Evolutionary conservation across 2,888 invertebrate species (phyloP), one percentile per base, ranked within the genome.

Genomic region (Diadegma fenestrale): DNA sequence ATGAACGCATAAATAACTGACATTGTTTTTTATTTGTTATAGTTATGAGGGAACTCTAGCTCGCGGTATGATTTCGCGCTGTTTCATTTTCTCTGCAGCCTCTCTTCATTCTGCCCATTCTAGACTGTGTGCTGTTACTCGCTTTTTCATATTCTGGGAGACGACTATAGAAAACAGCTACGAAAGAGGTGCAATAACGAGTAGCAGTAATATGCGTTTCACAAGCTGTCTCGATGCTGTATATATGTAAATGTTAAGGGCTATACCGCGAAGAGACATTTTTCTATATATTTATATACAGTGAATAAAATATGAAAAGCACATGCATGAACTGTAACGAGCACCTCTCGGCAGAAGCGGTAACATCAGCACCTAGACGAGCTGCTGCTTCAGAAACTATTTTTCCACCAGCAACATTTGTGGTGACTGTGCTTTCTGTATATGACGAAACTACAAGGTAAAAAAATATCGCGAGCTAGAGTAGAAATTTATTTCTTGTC

Each of bases 141-240:
- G 37, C 41, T 77, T 83, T 81, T 81, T 80, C 77, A 73, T 81
- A 85, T 81, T 30, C 26, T 75, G 37, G 22, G 30, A 72, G 61
- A 75, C 72, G 48, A 73, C 48, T 77, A 73, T 76, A 71, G 84
- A 77, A 81, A 77, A 73, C 43, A 73, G 73, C 63, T 73, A 63
- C 77, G 48, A 77, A 68, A 63, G 69, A 78, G 78, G 75, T 81
- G 81, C 78, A 81, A 81, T 85, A 85, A 85, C 81, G 81, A 82
- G 78, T 69, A 78, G 81, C 78, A 78, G 73, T 77, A 77, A 80
- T 84, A 81, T 81, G 58, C 81, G 77, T 84, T 84, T 37, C 81
- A 64, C 68, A 26, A 51, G 66, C 72, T 73, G 75, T 64, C 37
- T n/a, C 51, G 22, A 7, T 45, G 41, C 58, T 71, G 45, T 83